These are phyloP conservation scores for Columba janthina DNA, from an alignment of 2,113 vertebrate species.

Conservation along the genomic window DNA sequence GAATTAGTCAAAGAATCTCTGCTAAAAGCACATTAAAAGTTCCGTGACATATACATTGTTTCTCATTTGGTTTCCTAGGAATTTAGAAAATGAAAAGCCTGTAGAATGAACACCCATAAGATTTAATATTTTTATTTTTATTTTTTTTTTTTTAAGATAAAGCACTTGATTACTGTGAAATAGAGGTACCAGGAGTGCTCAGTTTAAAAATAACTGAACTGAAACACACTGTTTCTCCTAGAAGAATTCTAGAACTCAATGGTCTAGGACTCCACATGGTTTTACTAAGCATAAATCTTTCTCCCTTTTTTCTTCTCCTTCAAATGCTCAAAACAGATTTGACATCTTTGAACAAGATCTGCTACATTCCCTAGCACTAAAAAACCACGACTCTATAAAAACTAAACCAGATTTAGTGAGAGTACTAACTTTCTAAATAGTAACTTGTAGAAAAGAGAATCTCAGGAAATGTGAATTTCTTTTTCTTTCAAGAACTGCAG, in stretches of 20 bases:
- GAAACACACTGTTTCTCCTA: not conserved
- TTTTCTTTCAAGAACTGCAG: not conserved
- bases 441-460: not conserved
- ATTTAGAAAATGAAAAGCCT: not conserved
- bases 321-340: not conserved
- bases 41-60: not conserved
- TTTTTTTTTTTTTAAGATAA: not conserved
- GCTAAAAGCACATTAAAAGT: not conserved
- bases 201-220: not conserved
- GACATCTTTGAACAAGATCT: not conserved
- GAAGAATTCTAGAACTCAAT: not conserved
- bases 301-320: not conserved
- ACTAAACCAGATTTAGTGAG: not conserved
- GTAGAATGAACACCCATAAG: not conserved
- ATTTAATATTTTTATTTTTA: not conserved
- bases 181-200: not conserved
- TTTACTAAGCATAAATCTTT: not conserved
- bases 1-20: not conserved
- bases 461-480: not conserved
- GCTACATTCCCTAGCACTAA: not conserved
- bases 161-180: not conserved
- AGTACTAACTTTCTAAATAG: not conserved
- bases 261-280: not conserved
- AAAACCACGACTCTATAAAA: not conserved
- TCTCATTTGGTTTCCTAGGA: not conserved